Evolutionary conservation across 2,888 invertebrate species (phyloP), one percentile per base, ranked within the genome.

Genomic region (Microplitis deprimator): DNA sequence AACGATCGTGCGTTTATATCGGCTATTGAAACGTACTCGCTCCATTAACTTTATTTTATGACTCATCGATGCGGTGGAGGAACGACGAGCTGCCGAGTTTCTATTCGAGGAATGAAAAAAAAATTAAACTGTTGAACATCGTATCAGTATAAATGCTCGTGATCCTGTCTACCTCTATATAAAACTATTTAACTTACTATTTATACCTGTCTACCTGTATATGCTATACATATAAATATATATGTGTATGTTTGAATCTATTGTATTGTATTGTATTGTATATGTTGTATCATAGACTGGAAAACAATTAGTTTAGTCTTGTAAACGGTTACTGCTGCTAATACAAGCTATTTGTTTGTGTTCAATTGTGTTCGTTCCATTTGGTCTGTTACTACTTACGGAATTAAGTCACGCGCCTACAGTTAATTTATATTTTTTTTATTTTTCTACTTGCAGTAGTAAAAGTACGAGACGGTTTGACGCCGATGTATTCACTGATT

Each of bases 21-120:
- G 20, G 62, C 64, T 68, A 73, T 73, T 73, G 73, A 73, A 73
- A 73, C 41, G 64, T 20, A 40, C 73, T 41, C 50, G 67, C 67
- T 73, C 67, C 67, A 73, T 59, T 67, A 73, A 59, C 16, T 67
- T 73, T 73, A 59, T 59, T 59, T 73, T 65, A 67, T 73, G 64
- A 72, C 40, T 72, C 72, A 72, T 72, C 38, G 64, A 40, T 10
- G 41, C 41, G 50, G 59, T 59, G 41, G 41, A 68, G 41, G 20
- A 38, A 17, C 29, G 16, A 38, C 38, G 50, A 40, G 62, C 60
- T 50, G 13, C 13, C 13, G 50, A 50, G 50, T 50, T 50, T 50
- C 50, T 61, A 38, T 61, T 61, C 13, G 29, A 71, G 39, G 16
- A 71, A 71, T 71, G 7, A 29, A 29, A 65, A 29, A 65, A 65